Evolutionary conservation across 2,888 invertebrate species (phyloP), one percentile per base, ranked within the genome.

Genomic region (Trachelus stipa): DNA sequence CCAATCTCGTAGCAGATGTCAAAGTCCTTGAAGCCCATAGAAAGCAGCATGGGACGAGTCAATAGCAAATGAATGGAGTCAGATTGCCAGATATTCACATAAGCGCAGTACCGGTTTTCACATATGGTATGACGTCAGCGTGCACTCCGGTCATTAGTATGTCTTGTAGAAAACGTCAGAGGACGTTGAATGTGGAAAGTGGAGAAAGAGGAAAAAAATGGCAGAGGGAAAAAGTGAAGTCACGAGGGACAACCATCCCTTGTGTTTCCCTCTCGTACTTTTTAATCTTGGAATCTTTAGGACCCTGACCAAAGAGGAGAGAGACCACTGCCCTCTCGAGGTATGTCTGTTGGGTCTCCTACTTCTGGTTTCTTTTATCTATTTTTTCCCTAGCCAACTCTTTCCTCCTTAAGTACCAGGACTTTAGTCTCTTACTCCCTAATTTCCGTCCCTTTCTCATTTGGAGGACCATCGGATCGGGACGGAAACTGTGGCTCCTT

Each of bases 201-300:
- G 73, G 78, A 40, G 80, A 81, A 79, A 77, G 78, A 68, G 77
- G 77, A 35, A 33, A 79, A 75, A 75, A 78, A 79, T 77, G 77
- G 76, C 75, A 40, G 79, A 77, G 78, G 75, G 69, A 69, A 34
- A 73, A 73, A 71, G 75, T 76, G 78, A 82, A 79, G 81, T 76
- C 79, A 78, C 77, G 79, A 80, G 79, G 77, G 71, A 37, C 40
- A 15, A 71, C 31, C 11, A 37, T 23, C 71, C 12, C 71, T 30
- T n/a, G 31, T 15, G 40, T 56, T 23, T 56, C 40, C 40, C 71
- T 31, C 71, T 31, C 12, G 12, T 30, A 15, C 4, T 80, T 87
- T 86, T 86, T 86, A 85, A 85, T 87, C 85, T 83, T 73, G 79
- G 79, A 80, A 86, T 83, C 84, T 86, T 85, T 81, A 81, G 82